Conservation (phyloP, 2,797 vertebrate genomes). For the Scolopax rusticola region DNA sequence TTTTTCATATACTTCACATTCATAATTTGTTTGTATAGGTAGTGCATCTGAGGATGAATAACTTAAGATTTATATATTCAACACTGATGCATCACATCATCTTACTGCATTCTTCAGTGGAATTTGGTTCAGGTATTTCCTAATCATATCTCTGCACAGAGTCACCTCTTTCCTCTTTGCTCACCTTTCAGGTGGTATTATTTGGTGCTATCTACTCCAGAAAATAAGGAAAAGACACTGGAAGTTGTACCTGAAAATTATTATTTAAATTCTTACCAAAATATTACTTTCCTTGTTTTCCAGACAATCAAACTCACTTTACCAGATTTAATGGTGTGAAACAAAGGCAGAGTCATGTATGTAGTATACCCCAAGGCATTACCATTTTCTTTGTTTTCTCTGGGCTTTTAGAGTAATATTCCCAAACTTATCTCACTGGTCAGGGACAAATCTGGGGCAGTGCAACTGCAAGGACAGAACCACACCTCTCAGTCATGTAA, state of each 20-base stretch:
- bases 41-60: neutral
- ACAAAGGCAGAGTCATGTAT: neutral
- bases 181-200: neutral
- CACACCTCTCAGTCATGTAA: neutral
- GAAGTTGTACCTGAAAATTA: neutral
- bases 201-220: neutral
- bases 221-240: neutral
- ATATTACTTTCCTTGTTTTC: neutral
- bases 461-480: neutral
- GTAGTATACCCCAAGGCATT: neutral
- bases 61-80: neutral
- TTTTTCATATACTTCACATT: neutral
- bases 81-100: neutral
- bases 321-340: neutral
- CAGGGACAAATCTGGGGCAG: neutral
- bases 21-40: neutral
- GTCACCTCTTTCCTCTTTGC: neutral
- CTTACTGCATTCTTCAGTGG: neutral
- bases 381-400: neutral
- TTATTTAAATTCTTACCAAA: neutral
- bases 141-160: neutral
- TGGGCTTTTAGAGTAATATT: neutral
- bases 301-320: neutral
- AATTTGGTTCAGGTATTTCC: neutral
- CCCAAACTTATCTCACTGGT: neutral